Conservation (phyloP, 2,888 invertebrate genomes). For the Dicranocentrus wangi region DNA sequence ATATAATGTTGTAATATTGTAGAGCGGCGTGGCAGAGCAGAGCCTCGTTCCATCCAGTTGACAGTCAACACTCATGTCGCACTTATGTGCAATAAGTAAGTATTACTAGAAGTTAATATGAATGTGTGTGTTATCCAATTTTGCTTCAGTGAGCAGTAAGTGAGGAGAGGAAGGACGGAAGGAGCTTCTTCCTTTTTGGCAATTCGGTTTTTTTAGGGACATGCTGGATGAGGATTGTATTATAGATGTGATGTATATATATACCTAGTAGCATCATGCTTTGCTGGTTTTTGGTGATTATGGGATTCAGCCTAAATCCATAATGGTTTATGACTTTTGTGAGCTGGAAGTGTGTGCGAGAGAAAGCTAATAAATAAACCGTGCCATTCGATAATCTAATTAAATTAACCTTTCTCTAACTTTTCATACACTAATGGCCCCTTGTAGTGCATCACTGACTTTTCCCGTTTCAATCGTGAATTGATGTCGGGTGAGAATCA, state of each 20-base stretch:
- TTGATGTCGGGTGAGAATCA: constrained; percentile 54
- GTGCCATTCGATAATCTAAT: constrained; percentile 64
- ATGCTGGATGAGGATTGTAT: not conserved
- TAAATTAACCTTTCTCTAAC: constrained; percentile 62
- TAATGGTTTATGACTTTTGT: constrained; percentile 64
- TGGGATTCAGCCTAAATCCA: constrained; percentile 18
- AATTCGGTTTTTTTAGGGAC: not conserved
- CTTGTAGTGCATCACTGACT: not conserved
- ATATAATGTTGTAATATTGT: not conserved
- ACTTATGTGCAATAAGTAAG: not conserved
- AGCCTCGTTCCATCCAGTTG: not conserved
- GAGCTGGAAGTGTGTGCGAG: constrained; percentile 51
- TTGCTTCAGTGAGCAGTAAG: not conserved
- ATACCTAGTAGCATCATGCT: not conserved
- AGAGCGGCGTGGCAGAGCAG: no score
- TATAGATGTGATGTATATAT: not conserved
- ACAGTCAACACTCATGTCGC: not conserved
- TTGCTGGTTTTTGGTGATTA: not conserved
- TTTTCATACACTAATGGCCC: constrained; percentile 63
- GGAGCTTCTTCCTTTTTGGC: not conserved
- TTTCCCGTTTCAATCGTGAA: not conserved
- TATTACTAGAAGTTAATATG: not conserved
- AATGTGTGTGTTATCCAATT: constrained; percentile 15
- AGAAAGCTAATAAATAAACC: constrained; percentile 63
- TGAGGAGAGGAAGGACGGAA: not conserved